Conservation (phyloP, 2,888 invertebrate species). For the Lithosia quadra region DNA sequence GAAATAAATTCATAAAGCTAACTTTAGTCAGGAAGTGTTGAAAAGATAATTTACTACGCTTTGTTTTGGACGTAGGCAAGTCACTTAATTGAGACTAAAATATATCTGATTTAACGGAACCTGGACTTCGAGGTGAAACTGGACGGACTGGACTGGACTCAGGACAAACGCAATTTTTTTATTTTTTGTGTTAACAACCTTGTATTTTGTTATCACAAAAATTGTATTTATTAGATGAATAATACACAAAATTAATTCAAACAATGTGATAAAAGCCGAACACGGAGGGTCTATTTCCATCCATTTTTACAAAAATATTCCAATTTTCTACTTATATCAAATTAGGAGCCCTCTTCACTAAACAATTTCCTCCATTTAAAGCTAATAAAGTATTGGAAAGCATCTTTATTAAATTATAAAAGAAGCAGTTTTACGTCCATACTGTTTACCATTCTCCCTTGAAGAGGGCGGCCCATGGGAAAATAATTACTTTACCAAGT, state of each 20-base stretch:
- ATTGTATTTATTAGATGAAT: not conserved
- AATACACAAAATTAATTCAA: not conserved
- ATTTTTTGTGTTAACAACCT: not conserved
- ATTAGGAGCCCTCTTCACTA: constrained; percentile 65
- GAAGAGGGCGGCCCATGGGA: constrained; percentile 67
- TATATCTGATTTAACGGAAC: no score
- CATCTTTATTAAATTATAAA: constrained; percentile 79
- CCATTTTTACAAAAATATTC: constrained; percentile 14
- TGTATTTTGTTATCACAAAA: not conserved
- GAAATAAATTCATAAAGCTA: not conserved
- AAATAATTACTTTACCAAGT: constrained; percentile 68
- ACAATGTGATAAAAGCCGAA: not conserved
- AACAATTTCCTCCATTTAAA: constrained; percentile 79
- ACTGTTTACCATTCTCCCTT: constrained; percentile 62
- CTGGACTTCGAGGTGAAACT: no score
- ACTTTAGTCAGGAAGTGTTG: not conserved
- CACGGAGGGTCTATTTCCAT: not conserved
- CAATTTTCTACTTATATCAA: constrained; percentile 37
- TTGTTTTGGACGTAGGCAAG: not conserved
- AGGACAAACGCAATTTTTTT: no score
- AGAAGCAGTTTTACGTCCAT: constrained; percentile 46
- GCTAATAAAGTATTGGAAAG: constrained; percentile 82
- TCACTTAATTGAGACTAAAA: no score
- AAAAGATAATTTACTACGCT: not conserved
- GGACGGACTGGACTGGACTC: no score